Percentiles rank a stretch among this genome's conserved stretches.
These are phyloP conservation scores for Drosophila emarginata DNA, from an alignment of 2,888 invertebrate species.

Conservation along the genomic window DNA sequence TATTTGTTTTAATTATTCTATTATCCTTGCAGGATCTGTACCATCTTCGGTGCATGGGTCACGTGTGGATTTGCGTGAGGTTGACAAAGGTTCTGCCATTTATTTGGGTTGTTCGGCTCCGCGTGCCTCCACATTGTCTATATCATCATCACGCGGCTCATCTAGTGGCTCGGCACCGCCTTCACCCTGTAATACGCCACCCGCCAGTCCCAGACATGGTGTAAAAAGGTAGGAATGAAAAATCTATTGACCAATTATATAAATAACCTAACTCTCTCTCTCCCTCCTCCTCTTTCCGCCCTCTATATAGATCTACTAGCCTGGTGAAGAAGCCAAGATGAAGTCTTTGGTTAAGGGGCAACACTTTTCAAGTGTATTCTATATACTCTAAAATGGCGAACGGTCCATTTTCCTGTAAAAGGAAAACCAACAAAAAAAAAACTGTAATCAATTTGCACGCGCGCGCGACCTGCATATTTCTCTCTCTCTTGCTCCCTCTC, in stretches of 20 bases:
- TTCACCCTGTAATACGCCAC: conserved; percentile 89
- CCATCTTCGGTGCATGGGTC: conserved; percentile 90
- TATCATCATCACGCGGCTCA: conserved; percentile 83
- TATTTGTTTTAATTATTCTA: no score
- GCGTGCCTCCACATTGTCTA: conserved; percentile 74
- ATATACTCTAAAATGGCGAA: conserved; percentile 14
- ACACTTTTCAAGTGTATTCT: conserved; percentile 4
- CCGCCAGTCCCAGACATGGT: conserved; percentile 88
- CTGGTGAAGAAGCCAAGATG: conserved; percentile 77
- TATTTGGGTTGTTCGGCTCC: conserved; percentile 84
- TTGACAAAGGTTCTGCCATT: conserved; percentile 85
- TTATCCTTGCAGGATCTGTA: conserved; percentile 84
- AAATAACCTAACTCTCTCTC: not conserved
- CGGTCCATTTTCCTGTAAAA: not conserved
- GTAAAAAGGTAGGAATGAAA: conserved; percentile 81
- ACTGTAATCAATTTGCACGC: conserved; percentile 26
- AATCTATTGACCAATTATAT: not conserved
- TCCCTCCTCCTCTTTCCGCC: not conserved
- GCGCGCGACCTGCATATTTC: conserved; percentile 49
- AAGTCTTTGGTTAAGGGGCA: conserved; percentile 42
- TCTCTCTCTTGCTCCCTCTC: not conserved
- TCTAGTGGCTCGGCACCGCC: conserved; percentile 88
- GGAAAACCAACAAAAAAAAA: not conserved
- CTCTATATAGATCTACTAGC: conserved; percentile 67
- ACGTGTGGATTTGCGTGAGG: conserved; percentile 86